These are phyloP conservation scores for Embiotoca jacksoni DNA, from an alignment of 2,113 vertebrate species.

Conservation along the genomic window DNA sequence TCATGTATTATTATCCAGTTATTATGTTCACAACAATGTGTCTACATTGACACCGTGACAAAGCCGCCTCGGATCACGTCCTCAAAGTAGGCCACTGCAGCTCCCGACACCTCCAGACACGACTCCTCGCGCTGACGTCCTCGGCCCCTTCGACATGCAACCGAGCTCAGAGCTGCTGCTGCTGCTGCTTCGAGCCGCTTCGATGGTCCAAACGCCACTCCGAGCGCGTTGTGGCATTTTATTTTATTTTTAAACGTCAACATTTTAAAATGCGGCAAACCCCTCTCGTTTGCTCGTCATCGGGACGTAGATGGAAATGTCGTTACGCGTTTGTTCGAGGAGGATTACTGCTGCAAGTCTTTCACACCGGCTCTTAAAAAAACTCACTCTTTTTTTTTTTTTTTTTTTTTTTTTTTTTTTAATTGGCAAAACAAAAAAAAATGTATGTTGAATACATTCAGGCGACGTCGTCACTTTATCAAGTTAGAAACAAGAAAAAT, in stretches of 20 bases:
- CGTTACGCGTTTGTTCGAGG: too few relatives aligned
- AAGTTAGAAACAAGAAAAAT: neutral
- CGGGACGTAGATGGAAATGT: neutral
- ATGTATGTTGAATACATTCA: neutral
- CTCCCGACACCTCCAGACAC: slow-evolving; percentile 48
- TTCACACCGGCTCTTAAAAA: too few relatives aligned
- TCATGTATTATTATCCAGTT: slow-evolving; percentile 41
- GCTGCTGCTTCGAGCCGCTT: slow-evolving; percentile 22
- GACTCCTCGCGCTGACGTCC: slow-evolving; percentile 13
- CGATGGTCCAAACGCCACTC: slow-evolving; percentile 3
- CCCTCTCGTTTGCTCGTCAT: neutral
- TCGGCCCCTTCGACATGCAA: neutral
- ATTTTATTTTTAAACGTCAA: slow-evolving; percentile 2
- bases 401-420: too few relatives aligned
- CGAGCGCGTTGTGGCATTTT: neutral
- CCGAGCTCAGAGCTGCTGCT: slow-evolving; percentile 2
- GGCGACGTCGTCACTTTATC: neutral
- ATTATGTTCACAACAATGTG: slow-evolving; percentile 35
- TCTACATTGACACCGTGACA: slow-evolving; percentile 31
- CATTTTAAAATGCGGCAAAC: neutral
- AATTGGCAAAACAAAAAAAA: neutral
- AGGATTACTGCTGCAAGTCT: too few relatives aligned
- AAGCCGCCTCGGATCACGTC: slow-evolving; percentile 51
- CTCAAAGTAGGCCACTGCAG: slow-evolving; percentile 64
- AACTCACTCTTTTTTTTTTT: too few relatives aligned